phyloP scores from a whole-genome alignment of 2,797 vertebrate species.

The Meda fulgida region DNA sequence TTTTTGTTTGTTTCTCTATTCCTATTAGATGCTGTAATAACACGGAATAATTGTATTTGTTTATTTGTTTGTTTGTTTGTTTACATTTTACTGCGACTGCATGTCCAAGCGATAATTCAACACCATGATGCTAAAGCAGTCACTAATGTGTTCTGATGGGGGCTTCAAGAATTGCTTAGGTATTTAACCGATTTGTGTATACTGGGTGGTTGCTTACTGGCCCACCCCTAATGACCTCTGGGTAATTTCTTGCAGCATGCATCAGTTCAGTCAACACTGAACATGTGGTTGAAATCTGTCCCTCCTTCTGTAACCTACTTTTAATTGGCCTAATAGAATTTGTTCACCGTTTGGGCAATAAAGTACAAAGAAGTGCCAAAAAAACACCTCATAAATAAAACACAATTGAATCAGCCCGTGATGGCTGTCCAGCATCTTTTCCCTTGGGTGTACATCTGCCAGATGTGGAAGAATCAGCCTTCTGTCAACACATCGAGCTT shows the following conservation, averaged over 20 bases:
- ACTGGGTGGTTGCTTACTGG: neutral
- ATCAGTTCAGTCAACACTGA: neutral
- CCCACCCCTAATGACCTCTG: neutral
- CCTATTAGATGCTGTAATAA: neutral
- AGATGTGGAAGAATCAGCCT: constrained; percentile 59
- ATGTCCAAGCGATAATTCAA: neutral
- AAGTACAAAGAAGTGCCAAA: constrained; percentile 39
- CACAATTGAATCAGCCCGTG: constrained; percentile 48
- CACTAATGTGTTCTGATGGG: neutral
- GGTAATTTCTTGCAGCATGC: neutral
- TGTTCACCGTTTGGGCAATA: constrained; percentile 47
- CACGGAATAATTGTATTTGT: neutral
- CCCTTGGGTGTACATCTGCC: constrained; percentile 34
- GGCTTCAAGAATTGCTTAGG: neutral
- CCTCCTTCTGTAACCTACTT: constrained; percentile 29
- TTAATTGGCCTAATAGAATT: constrained; percentile 57
- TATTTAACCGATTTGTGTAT: neutral
- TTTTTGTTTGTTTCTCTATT: neutral
- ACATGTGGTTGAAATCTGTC: constrained; percentile 1
- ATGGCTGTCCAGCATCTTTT: constrained; percentile 57
- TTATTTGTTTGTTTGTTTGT: neutral
- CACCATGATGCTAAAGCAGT: neutral
- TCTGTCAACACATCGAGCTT: constrained; percentile 49
- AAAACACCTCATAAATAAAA: constrained; percentile 51
- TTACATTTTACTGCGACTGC: neutral